Evolutionary conservation across 23 tunicate genomes (phyloP), one percentile per base, ranked within the genome.

Genomic region (Halocynthia roretzi): DNA sequence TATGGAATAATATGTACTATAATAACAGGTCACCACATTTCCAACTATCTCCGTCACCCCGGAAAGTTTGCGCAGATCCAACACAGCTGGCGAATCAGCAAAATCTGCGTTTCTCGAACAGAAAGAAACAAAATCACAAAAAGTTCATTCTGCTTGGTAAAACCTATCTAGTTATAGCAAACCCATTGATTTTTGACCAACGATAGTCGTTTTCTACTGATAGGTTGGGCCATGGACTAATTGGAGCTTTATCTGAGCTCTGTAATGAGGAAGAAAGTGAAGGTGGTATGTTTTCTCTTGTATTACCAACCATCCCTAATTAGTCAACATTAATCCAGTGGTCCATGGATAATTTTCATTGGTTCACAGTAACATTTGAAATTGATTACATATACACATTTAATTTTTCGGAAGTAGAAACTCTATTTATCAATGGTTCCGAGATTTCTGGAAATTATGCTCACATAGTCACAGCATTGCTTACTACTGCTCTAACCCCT

Each of bases 41-140:
- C 85, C 85, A 11, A 23, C 61, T 56, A 81, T 81, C 18, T 80
- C 56, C 8, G 58, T 91, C 48, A 85, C 84, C 0, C 56, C 77
- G 7, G 97, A 91, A 50, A 85, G 56, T 71, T 49, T 85, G 7
- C 68, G 81, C 52, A 62, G 78, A 55, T 81, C 84, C 22, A 20
- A 68, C 20, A 62, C 71, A 7, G 61, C 77, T 7, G 71, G 77
- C 10, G 90, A 91, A 71, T 65, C 84, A 71, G 97, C 90, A 31
- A 80, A 82, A 58, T 81, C 90, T 57, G 97, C 97, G 56, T 91
- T 91, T 77, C 52, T 92, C 19, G 98, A 92, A 51, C 85, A 86
- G 14, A 68, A 60, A 23, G 87, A 92, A 69, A 86, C 98, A 44
- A 76, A 78, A 19, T 19, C 44, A 51, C 84, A 86, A 73, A 78